These are phyloP conservation scores for Catamblyrhynchus diadema DNA, from an alignment of 2,797 vertebrate genomes.

Conservation along the genomic window DNA sequence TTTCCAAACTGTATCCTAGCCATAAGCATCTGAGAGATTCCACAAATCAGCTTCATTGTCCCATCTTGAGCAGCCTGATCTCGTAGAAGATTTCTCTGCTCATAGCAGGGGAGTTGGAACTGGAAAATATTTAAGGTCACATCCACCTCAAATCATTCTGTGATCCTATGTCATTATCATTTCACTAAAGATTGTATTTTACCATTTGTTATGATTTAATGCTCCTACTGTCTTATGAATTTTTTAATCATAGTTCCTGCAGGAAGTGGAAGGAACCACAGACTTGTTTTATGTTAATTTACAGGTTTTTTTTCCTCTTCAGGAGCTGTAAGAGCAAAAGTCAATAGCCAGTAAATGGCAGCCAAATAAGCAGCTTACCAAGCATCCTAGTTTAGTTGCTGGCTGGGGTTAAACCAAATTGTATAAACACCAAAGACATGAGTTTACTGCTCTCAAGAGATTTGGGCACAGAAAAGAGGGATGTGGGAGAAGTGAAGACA, in stretches of 20 bases:
- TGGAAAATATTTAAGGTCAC: not conserved
- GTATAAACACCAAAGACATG: not conserved
- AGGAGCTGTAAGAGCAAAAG: not conserved
- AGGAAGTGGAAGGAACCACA: not conserved
- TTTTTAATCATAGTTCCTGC: not conserved
- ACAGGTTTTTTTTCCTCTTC: not conserved
- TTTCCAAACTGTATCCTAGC: not conserved
- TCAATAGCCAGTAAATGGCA: not conserved
- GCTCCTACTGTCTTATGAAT: not conserved
- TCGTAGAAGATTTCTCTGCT: rapidly evolving
- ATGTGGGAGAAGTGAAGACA: not conserved
- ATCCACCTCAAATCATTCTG: not conserved
- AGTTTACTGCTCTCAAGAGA: not conserved
- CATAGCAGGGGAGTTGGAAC: not conserved
- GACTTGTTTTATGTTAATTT: not conserved
- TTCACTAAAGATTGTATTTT: not conserved
- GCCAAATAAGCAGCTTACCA: not conserved
- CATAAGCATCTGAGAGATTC: not conserved
- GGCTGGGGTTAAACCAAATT: not conserved
- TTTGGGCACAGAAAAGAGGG: not conserved
- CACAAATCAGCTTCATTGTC: not conserved
- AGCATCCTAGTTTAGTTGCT: not conserved
- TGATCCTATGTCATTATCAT: not conserved
- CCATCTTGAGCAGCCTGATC: not conserved
- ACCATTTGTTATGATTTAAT: not conserved